Percentiles rank a stretch among this genome's conserved stretches.
phyloP scores from a whole-genome alignment of 2,888 invertebrate species.

The Pandemis corylana region DNA sequence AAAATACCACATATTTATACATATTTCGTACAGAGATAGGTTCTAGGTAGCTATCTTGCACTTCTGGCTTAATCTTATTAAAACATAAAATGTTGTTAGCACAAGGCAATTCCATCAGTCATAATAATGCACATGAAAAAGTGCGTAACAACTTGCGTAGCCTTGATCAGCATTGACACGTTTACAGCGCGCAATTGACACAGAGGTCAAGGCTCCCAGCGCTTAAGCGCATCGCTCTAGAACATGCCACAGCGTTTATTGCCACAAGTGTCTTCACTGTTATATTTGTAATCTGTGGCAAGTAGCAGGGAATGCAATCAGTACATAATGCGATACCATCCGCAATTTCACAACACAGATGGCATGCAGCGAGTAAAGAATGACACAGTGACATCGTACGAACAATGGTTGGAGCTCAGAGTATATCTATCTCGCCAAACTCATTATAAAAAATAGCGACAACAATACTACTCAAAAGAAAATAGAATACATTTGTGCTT shows the following conservation, averaged over 20 bases:
- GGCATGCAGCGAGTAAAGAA: neutral
- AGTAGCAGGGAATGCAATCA: conserved; percentile 26
- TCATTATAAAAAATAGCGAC: no score
- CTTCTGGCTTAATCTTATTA: no score
- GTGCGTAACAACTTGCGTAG: neutral
- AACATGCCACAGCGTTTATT: neutral
- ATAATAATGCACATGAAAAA: neutral
- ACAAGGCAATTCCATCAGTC: no score
- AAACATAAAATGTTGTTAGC: no score
- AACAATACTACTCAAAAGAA: no score
- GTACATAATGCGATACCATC: conserved; percentile 14
- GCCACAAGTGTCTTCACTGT: neutral
- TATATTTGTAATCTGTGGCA: neutral
- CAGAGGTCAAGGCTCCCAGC: neutral
- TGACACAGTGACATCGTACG: conserved; percentile 9
- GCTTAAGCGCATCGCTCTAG: neutral
- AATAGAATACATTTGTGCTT: no score
- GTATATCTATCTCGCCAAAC: no score
- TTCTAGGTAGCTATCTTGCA: no score
- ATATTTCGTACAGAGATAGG: no score
- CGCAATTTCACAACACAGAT: conserved; percentile 9
- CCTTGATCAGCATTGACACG: no score
- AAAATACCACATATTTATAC: no score
- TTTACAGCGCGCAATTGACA: neutral
- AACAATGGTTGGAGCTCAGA: neutral